These are phyloP conservation scores for Drosophila limbata DNA, from an alignment of 2,888 invertebrate genomes.

Conservation along the genomic window DNA sequence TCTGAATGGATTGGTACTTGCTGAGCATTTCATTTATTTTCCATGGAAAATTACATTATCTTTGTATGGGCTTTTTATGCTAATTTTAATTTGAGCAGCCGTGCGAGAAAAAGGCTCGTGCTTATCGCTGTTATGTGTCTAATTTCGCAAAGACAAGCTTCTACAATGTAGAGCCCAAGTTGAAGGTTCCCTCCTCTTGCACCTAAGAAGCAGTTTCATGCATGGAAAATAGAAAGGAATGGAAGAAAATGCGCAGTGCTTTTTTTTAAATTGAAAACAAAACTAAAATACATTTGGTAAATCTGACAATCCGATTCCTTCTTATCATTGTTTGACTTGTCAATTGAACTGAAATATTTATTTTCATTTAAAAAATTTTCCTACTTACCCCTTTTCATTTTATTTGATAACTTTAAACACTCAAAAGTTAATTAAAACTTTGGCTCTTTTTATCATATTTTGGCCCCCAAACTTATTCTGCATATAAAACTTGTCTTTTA, in stretches of 20 bases:
- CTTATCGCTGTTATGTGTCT: conserved; percentile 48
- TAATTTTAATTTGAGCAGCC: conserved; percentile 74
- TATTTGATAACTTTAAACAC: not conserved
- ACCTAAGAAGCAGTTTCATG: conserved; percentile 8
- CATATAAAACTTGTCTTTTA: no score
- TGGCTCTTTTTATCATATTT: not conserved
- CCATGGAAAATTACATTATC: conserved; percentile 76
- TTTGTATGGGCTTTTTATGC: conserved; percentile 57
- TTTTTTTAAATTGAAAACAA: not conserved
- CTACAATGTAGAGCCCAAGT: conserved; percentile 6
- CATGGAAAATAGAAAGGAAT: not conserved
- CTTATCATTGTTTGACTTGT: no score
- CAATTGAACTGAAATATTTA: no score
- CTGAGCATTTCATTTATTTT: conserved; percentile 53
- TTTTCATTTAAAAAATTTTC: no score
- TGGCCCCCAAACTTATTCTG: not conserved
- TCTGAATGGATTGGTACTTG: conserved; percentile 26
- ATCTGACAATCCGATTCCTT: not conserved
- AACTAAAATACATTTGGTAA: not conserved
- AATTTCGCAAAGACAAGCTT: conserved; percentile 56
- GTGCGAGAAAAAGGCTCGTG: conserved; percentile 72
- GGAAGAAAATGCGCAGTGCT: not conserved
- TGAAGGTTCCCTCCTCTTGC: not conserved
- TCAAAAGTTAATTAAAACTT: not conserved
- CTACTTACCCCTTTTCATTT: not conserved